These are phyloP conservation scores for Chunga burmeisteri DNA, from an alignment of 2,113 vertebrate genomes.

Conservation along the genomic window DNA sequence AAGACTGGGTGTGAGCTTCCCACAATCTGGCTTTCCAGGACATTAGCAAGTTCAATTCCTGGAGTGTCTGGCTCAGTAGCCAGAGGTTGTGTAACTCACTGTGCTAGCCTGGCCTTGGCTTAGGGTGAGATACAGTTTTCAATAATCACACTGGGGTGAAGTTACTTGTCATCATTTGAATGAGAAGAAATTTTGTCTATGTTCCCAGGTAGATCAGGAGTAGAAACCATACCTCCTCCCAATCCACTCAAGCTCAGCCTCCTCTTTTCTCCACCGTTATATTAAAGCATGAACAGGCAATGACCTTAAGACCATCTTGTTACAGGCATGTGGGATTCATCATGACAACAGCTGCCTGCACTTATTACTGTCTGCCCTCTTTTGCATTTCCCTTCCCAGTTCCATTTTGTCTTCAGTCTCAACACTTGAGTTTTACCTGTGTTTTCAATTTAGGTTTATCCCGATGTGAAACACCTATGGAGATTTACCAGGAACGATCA, in stretches of 20 bases:
- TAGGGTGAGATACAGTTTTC: neutral
- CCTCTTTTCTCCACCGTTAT: neutral
- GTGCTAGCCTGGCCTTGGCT: neutral
- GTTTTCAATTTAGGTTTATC: neutral
- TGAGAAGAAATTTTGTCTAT: neutral
- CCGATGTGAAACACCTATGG: neutral
- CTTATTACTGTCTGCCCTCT: neutral
- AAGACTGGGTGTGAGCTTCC: neutral
- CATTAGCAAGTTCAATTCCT: neutral
- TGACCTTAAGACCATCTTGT: neutral
- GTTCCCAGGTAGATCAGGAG: neutral
- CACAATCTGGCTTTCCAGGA: neutral
- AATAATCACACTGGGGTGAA: neutral
- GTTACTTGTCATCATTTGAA: neutral
- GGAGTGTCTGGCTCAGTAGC: neutral
- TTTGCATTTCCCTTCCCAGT: neutral
- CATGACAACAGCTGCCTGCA: neutral
- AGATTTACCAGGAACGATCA: neutral
- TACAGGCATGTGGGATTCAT: slow-evolving; percentile 11
- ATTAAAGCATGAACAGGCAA: neutral
- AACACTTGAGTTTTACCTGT: neutral
- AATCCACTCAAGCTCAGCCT: neutral
- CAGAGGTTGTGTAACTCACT: neutral
- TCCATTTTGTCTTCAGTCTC: neutral
- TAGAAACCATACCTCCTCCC: neutral